Evolutionary conservation across 2,888 invertebrate genomes (phyloP), one percentile per base, ranked within the genome.

Genomic region (Dermolepida albohirtum): DNA sequence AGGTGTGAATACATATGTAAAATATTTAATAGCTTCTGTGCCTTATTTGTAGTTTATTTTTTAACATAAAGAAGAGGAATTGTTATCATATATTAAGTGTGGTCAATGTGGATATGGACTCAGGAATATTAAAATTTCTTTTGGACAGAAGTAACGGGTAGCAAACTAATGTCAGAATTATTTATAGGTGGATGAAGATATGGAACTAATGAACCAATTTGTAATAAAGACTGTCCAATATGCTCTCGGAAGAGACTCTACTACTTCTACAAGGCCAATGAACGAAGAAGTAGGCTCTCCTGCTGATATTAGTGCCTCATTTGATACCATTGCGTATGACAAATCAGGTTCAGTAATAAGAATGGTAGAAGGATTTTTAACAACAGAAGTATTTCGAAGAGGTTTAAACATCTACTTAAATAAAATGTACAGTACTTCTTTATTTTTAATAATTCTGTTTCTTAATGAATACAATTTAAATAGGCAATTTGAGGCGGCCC

Each of bases 241-340:
- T 0, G 87, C 89, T 1, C 82, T 91, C 66, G 79, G 81, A 0
- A 79, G 79, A 72, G 92, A 92, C 74, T 85, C 88, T 14, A 81
- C 84, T 0, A 79, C 82, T 10, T 27, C 14, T 14, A 86, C 88
- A 0, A 88, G 92, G 0, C 87, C 85, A 12, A 68, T 72, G 7
- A 85, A 87, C 64, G 76, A 81, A 8, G 81, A 84, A 7, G 87
- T 90, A 0, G 85, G 85, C 5, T 87, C 86, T 10, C 88, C 89
- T 0, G 75, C 77, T 0, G 84, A 89, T 70, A 87, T 91, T 5
- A 82, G 84, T 1, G 82, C 80, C 0, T 88, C 89, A 85, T 92
- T 92, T 74, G 88, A 89, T 41, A 86, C 84, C 1, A 87, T 92
- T 66, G 86, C 89, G 0, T 92, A 92, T 76, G 87, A 87, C 72